Conservation (phyloP, 2,797 vertebrate species). For the Okamejei kenojei region DNA sequence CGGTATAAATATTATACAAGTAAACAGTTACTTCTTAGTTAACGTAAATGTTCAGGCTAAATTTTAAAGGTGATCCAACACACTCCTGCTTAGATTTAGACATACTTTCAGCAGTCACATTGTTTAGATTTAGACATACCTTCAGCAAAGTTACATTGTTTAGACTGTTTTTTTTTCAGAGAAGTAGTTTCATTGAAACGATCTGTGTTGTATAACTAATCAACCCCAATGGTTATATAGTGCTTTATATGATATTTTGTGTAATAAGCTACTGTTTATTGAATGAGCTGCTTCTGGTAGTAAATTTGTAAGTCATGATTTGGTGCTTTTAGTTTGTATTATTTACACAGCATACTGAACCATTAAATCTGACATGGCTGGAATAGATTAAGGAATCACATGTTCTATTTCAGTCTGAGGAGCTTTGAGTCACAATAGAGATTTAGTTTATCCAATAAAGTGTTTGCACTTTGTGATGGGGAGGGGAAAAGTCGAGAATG, state of each 20-base stretch:
- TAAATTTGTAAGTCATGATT: not conserved
- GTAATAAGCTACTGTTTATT: not conserved
- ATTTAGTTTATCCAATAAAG: slow-evolving; percentile 20
- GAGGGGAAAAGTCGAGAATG: not conserved
- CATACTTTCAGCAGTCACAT: not conserved
- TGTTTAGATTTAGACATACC: not conserved
- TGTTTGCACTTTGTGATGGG: not conserved
- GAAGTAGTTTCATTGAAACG: not conserved
- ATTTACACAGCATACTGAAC: not conserved
- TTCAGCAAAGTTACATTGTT: not conserved
- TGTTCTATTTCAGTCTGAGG: slow-evolving; percentile 24
- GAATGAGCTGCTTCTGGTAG: not conserved
- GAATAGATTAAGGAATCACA: slow-evolving; percentile 17
- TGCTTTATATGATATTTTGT: not conserved
- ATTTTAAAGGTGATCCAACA: not conserved
- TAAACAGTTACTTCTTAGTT: not conserved
- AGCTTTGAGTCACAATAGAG: slow-evolving; percentile 1
- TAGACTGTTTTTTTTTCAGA: not conserved
- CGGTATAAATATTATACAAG: too few species aligned
- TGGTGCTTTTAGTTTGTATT: not conserved
- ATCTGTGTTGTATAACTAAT: not conserved
- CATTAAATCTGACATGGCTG: not conserved
- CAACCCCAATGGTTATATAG: not conserved
- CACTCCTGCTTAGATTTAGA: not conserved
- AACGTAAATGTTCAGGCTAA: not conserved